A percentile compares a stretch with the other conserved stretches of the same genome.
These are phyloP conservation scores for Umimayanthus kanabou DNA, from an alignment of 92 coral and sea anemone genomes.

Conservation along the genomic window DNA sequence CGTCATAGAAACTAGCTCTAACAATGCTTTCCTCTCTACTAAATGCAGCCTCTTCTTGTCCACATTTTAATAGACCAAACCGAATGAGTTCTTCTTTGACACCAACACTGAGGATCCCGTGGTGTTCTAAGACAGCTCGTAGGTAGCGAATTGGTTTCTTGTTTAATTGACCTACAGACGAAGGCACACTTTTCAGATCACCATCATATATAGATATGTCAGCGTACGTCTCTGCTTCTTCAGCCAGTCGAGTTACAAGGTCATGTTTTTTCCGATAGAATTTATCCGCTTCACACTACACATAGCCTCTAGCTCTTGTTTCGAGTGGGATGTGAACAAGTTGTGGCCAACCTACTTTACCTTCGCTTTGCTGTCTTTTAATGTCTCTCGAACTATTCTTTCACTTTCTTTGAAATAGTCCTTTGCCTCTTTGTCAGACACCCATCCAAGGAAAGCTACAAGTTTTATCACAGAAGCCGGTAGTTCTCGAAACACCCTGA, in stretches of 20 bases:
- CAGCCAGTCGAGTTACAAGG: conserved; percentile 22
- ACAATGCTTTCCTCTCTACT: no score
- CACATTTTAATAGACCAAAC: no score
- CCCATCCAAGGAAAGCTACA: conserved; percentile 10
- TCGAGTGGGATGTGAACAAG: conserved; percentile 1
- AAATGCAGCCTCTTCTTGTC: no score
- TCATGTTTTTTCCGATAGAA: conserved; percentile 8
- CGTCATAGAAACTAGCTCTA: no score
- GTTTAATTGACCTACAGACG: no score
- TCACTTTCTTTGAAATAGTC: background rate
- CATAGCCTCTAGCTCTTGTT: conserved; percentile 12
- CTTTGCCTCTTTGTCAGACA: background rate
- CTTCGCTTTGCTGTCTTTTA: background rate
- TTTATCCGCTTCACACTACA: background rate
- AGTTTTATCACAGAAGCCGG: conserved; percentile 8
- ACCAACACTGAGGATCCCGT: no score
- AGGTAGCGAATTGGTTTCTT: no score
- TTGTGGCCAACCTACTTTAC: conserved; percentile 6
- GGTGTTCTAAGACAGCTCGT: no score
- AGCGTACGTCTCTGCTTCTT: background rate
- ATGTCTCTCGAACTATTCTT: conserved; percentile 2
- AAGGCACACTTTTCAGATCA: no score
- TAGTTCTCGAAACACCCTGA: conserved; percentile 8
- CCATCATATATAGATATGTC: no score
- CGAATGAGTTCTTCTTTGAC: no score